A percentile compares a stretch with the other conserved stretches of the same genome.
Conservation (phyloP, 2,888 invertebrate species). For the Rotaria macrura region DNA sequence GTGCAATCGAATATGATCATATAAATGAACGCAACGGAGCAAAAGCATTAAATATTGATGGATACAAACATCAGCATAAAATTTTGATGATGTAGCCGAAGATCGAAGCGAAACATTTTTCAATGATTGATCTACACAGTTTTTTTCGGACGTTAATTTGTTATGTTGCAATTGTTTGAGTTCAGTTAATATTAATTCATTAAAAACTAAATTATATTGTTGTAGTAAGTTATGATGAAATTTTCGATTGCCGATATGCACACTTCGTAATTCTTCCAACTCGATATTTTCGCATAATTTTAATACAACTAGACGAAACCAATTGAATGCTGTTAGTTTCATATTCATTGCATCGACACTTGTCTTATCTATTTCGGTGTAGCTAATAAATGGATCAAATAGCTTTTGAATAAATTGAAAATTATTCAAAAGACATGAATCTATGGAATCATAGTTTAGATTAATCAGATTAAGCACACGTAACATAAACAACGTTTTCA, state of each 20-base stretch:
- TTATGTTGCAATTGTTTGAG: background rate
- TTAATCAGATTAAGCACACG: background rate
- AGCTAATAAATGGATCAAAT: background rate
- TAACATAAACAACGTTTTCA: no score
- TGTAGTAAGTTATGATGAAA: background rate
- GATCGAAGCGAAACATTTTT: background rate
- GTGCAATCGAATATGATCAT: background rate
- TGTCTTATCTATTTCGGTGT: background rate
- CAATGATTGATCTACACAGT: no score
- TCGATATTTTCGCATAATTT: background rate
- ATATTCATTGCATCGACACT: background rate
- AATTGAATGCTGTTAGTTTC: background rate
- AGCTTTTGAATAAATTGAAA: background rate
- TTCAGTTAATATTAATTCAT: background rate
- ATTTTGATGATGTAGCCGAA: background rate
- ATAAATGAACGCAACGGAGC: background rate
- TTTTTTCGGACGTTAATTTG: no score
- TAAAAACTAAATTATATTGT: background rate
- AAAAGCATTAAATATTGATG: slow-evolving; percentile 1
- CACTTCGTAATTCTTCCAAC: background rate
- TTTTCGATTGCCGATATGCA: background rate
- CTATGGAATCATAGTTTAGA: background rate
- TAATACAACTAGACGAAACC: background rate
- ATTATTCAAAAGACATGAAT: background rate
- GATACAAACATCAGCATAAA: background rate